Percentiles rank a stretch among this genome's conserved stretches.
These are phyloP conservation scores for Nothocercus nigrocapillus DNA, from an alignment of 2,113 vertebrate species.

Conservation along the genomic window DNA sequence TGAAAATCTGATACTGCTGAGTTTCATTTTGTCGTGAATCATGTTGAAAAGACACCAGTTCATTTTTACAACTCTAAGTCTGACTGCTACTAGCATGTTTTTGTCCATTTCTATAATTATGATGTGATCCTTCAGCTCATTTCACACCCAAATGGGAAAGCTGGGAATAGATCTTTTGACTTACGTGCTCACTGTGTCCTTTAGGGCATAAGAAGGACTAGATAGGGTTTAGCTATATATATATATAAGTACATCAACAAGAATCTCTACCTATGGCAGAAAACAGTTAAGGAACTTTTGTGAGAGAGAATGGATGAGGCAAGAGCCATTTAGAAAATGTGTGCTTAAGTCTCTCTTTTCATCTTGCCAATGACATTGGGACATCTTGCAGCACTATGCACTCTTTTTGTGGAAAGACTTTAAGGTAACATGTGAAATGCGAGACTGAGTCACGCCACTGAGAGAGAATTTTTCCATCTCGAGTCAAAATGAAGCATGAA, in stretches of 20 bases:
- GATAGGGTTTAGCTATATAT: not conserved
- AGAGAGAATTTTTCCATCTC: conserved; percentile 32
- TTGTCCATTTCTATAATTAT: not conserved
- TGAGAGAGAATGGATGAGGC: not conserved
- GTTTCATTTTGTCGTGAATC: not conserved
- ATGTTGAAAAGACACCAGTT: not conserved
- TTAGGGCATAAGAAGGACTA: not conserved
- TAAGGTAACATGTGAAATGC: not conserved
- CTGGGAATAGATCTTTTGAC: not conserved
- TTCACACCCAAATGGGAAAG: not conserved
- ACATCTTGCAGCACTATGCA: not conserved
- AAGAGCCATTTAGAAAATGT: not conserved
- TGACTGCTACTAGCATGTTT: not conserved
- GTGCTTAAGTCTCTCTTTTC: not conserved
- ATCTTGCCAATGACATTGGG: not conserved
- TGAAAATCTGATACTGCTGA: not conserved
- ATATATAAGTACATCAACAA: not conserved
- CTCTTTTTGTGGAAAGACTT: not conserved
- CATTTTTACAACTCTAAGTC: not conserved
- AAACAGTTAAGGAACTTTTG: not conserved
- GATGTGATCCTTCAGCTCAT: not conserved
- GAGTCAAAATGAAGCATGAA: conserved; percentile 37
- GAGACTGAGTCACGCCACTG: not conserved
- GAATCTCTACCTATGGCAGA: not conserved
- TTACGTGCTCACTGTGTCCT: not conserved